Evolutionary conservation across 1,140 invertebrate species (phyloP).

Genomic region (Trichomalopsis sarcophagae): DNA sequence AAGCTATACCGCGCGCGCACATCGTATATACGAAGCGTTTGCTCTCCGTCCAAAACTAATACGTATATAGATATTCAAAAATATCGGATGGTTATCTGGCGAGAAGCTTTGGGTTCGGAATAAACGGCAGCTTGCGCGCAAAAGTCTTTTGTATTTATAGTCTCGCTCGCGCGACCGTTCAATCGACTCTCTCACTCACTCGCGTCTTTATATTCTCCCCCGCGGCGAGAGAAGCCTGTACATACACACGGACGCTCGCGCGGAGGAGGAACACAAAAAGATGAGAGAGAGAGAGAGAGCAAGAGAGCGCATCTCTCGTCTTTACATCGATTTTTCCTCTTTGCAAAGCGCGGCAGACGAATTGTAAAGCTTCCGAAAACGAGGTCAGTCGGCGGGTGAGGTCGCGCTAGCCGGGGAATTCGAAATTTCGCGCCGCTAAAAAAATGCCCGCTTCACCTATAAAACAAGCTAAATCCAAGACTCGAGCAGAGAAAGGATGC

Average conservation of each 20-base stretch:
- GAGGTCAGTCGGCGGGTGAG: conserved; percentile 8
- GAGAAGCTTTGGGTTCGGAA: background rate
- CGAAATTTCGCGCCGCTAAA: conserved; percentile 4
- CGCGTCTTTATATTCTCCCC: conserved; percentile 1
- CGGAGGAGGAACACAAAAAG: background rate
- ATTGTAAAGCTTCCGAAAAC: conserved; percentile 41
- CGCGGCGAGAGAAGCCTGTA: background rate
- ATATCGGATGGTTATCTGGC: background rate
- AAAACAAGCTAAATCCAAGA: background rate
- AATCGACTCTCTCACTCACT: background rate
- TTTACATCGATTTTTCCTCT: conserved; percentile 26
- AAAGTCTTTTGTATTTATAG: conserved; percentile 21
- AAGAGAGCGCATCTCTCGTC: background rate
- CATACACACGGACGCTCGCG: background rate
- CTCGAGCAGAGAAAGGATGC: background rate
- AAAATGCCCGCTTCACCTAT: background rate
- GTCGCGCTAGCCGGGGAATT: background rate
- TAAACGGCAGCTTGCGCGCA: background rate
- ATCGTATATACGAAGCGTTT: background rate
- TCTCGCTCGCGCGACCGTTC: background rate
- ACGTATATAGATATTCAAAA: background rate
- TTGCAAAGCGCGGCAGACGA: background rate
- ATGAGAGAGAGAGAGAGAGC: background rate
- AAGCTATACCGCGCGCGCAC: background rate
- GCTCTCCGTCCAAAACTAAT: background rate